Evolutionary conservation across 2,797 vertebrate genomes (phyloP).

Genomic region (Echeneis naucrates): DNA sequence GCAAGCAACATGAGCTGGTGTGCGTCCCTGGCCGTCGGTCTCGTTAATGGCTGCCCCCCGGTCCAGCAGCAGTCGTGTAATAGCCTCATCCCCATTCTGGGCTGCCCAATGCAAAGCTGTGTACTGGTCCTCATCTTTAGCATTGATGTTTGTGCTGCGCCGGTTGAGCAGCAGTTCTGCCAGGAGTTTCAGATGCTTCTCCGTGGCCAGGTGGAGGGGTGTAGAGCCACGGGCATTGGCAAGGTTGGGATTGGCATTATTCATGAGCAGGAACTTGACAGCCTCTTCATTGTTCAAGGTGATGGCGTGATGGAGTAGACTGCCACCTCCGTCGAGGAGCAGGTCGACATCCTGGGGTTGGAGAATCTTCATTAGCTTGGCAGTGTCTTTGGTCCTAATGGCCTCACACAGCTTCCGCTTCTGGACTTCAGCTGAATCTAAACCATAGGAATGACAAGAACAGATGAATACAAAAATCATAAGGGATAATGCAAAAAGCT

Average conservation of each 20-base stretch:
- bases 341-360: constrained; percentile 98
- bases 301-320: constrained; percentile 93
- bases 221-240: constrained; percentile 90
- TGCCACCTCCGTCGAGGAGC: constrained; percentile 89
- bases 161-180: constrained; percentile 90
- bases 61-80: constrained; percentile 92
- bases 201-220: constrained; percentile 92
- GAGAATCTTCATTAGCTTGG: constrained; percentile 97
- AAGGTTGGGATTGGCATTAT: constrained; percentile 93
- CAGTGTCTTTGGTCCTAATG: constrained; percentile 91
- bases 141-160: constrained; percentile 92
- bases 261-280: constrained; percentile 94
- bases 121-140: constrained; percentile 97
- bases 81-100: constrained; percentile 93
- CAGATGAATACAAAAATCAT: background rate
- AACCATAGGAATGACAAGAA: background rate
- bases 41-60: constrained; percentile 88
- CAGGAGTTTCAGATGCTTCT: constrained; percentile 88
- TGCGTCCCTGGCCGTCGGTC: constrained; percentile 93
- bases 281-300: constrained; percentile 93
- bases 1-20: constrained; percentile 93
- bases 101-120: constrained; percentile 96
- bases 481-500: background rate
- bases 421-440: constrained; percentile 93
- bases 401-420: constrained; percentile 94